Evolutionary conservation across 2,888 invertebrate genomes (phyloP), one percentile per base, ranked within the genome.

Genomic region (Steromphala cineraria): DNA sequence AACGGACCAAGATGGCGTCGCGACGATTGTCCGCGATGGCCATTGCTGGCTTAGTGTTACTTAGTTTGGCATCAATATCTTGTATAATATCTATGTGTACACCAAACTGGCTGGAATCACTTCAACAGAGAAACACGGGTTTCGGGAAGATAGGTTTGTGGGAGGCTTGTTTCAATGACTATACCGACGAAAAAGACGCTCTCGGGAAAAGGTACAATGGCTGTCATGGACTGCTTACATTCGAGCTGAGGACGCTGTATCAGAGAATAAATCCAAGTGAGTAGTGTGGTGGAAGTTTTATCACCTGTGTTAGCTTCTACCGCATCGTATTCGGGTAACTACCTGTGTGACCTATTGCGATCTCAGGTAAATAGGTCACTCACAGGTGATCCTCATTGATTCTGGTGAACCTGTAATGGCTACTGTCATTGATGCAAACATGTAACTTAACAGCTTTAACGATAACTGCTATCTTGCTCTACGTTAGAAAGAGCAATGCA

Each of bases 201-300:
- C 95, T 96, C 5, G 96, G 96, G 87, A 95, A 98, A 80, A 98
- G 96, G 94, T 98, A 98, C 94, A 97, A 98, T 90, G 97, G 97
- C 0, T 99, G 99, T 92, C 97, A 98, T 97, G 98, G 98, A 98
- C 96, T 99, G 83, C 98, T 98, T 91, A 97, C 98, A 94, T 98
- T 98, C 93, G 98, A 99, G 94, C 98, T 97, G 93, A 97, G 98
- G 92, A 98, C 98, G 82, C 97, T 99, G 87, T 96, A 97, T 89
- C 96, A 98, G 89, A 96, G 97, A 89, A 94, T 99, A 3, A 94
- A 98, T 87, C 98, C 98, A 79, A 96, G 97, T 96, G 93, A 95
- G 95, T 94, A 83, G 53, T 40, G 36, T 15, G 15, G 15, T 28
- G 56, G 24, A n/a, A 75, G 46, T 40, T 24, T 28, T 28, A 17